Evolutionary conservation across 2,888 invertebrate genomes (phyloP).

Genomic region (Chalcis sispes): DNA sequence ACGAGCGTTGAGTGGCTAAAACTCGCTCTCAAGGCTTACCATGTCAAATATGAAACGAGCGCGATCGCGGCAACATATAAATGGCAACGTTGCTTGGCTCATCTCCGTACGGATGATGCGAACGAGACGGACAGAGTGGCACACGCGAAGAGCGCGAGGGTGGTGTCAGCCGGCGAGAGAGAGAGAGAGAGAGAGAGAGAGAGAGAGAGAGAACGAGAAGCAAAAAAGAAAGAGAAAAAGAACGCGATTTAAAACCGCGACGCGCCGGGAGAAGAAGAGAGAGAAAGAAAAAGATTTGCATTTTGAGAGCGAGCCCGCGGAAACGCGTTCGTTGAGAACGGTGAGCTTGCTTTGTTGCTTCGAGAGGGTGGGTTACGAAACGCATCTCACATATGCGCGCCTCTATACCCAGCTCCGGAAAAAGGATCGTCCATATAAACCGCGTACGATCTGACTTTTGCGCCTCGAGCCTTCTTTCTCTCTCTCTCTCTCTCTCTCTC

Average conservation of each 20-base stretch:
- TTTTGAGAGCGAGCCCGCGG: conserved; percentile 60
- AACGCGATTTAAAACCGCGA: conserved; percentile 72
- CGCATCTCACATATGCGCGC: conserved; percentile 69
- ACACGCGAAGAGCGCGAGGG: conserved; percentile 58
- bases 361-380: conserved; percentile 68
- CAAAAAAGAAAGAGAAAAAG: conserved; percentile 1
- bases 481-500: too few species aligned
- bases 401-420: conserved; percentile 45
- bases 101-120: conserved; percentile 55
- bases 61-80: conserved; percentile 7
- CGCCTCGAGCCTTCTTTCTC: not conserved
- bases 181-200: conserved; percentile 57
- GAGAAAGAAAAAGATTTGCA: conserved; percentile 73
- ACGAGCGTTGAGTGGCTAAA: conserved; percentile 13
- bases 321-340: conserved; percentile 51
- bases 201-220: conserved; percentile 49
- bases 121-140: conserved; percentile 49
- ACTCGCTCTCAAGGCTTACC: conserved; percentile 20
- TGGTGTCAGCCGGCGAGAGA: conserved; percentile 37
- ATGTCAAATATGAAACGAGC: conserved; percentile 22
- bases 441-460: not conserved
- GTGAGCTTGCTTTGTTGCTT: conserved; percentile 56
- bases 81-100: conserved; percentile 45
- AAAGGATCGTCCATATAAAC: conserved; percentile 21
- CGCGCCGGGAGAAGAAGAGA: too few species aligned